Percentiles rank a stretch among this genome's conserved stretches.
Evolutionary conservation across 2,797 vertebrate genomes (phyloP).

Genomic region (Momotus momota): DNA sequence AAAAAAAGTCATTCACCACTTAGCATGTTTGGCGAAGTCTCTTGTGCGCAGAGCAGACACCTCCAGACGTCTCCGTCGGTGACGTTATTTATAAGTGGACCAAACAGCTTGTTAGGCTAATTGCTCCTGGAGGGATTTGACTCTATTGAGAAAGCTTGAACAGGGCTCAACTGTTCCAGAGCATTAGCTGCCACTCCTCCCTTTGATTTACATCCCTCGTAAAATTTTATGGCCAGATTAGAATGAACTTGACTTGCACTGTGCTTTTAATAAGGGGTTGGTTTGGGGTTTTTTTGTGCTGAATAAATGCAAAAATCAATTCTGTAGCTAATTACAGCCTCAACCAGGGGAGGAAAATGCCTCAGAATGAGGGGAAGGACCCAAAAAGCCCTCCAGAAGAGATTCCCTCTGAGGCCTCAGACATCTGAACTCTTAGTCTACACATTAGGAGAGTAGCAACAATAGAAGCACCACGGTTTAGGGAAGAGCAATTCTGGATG

Average conservation of each 20-base stretch:
- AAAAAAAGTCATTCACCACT: not conserved
- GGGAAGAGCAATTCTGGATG: not conserved
- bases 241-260: constrained; percentile 74
- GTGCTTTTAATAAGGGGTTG: not conserved
- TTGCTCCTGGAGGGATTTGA: constrained; percentile 61
- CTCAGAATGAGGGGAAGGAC: not conserved
- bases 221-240: constrained; percentile 71
- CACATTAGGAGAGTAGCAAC: not conserved
- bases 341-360: not conserved
- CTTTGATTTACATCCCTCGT: constrained; percentile 55
- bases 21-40: not conserved
- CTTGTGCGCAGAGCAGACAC: constrained; percentile 4
- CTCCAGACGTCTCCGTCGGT: constrained; percentile 40
- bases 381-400: not conserved
- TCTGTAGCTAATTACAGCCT: not conserved
- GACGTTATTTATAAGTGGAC: constrained; percentile 60
- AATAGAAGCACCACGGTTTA: not conserved
- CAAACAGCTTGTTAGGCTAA: constrained; percentile 54
- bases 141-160: constrained; percentile 24
- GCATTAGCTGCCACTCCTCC: constrained; percentile 51
- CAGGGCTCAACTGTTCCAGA: constrained; percentile 25
- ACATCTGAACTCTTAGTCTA: not conserved
- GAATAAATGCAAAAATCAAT: constrained; percentile 26
- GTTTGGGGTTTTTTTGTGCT: not conserved
- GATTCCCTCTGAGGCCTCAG: not conserved